These are phyloP conservation scores for Ciconia boyciana DNA, from an alignment of 2,113 vertebrate species.

Conservation along the genomic window DNA sequence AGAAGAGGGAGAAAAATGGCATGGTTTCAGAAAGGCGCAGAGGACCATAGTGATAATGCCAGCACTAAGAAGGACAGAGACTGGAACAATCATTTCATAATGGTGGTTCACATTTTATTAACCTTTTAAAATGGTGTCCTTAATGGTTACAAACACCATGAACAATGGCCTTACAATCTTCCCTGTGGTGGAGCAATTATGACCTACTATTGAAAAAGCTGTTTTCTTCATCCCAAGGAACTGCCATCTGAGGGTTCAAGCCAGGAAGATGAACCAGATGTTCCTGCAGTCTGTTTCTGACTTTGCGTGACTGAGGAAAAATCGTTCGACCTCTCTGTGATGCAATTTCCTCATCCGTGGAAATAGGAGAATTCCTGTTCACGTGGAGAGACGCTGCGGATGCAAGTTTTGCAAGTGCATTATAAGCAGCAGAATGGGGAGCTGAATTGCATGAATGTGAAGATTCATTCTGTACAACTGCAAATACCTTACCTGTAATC, in stretches of 20 bases:
- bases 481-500: neutral
- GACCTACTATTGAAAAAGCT: neutral
- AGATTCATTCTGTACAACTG: neutral
- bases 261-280: neutral
- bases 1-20: neutral
- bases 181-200: neutral
- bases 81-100: neutral
- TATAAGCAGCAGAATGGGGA: neutral
- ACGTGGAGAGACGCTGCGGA: neutral
- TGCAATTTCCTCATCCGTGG: neutral
- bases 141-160: neutral
- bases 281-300: neutral
- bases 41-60: neutral
- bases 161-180: neutral
- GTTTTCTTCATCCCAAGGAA: neutral
- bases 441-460: neutral
- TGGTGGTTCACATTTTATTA: neutral
- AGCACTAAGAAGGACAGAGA: neutral
- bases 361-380: neutral
- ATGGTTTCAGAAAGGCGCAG: neutral
- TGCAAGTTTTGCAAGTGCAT: neutral
- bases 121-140: neutral
- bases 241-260: neutral
- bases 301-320: neutral
- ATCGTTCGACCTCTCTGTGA: neutral